A percentile compares a stretch with the other conserved stretches of the same genome.
Evolutionary conservation across 2,113 vertebrate genomes (phyloP).

Genomic region (Toxotes chatareus): DNA sequence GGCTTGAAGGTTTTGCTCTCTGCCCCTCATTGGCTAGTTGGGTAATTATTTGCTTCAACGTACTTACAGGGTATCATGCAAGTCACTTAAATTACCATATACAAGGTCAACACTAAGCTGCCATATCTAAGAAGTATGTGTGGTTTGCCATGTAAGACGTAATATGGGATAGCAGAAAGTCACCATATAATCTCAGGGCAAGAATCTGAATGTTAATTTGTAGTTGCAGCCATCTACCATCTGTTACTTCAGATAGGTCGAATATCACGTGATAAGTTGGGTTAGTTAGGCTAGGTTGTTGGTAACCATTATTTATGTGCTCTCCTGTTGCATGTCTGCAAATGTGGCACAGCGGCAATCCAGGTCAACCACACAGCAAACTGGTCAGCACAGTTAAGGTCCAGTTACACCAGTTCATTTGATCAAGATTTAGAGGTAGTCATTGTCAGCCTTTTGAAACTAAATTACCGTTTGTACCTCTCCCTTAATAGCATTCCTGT

Average conservation of each 20-base stretch:
- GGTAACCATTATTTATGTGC: constrained; percentile 6
- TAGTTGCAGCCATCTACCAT: neutral
- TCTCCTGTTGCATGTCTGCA: neutral
- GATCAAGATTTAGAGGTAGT: neutral
- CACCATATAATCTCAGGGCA: neutral
- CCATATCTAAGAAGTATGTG: neutral
- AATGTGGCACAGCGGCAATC: neutral
- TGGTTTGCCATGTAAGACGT: neutral
- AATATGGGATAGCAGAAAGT: neutral
- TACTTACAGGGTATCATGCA: neutral
- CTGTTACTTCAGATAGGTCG: neutral
- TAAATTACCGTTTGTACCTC: neutral
- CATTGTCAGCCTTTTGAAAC: neutral
- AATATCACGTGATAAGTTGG: neutral
- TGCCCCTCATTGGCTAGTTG: neutral
- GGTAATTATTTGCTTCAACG: constrained; percentile 2
- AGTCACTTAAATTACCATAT: neutral
- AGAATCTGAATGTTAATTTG: neutral
- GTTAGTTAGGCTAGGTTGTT: neutral
- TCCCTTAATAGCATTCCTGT: neutral
- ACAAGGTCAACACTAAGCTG: neutral
- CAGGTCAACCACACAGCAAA: constrained; percentile 12
- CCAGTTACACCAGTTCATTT: neutral
- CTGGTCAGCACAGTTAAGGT: neutral
- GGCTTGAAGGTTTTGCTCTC: neutral